Base-by-base conservation (phyloP, 2,797 vertebrate genomes). In the Buceros bicornis region DNA sequence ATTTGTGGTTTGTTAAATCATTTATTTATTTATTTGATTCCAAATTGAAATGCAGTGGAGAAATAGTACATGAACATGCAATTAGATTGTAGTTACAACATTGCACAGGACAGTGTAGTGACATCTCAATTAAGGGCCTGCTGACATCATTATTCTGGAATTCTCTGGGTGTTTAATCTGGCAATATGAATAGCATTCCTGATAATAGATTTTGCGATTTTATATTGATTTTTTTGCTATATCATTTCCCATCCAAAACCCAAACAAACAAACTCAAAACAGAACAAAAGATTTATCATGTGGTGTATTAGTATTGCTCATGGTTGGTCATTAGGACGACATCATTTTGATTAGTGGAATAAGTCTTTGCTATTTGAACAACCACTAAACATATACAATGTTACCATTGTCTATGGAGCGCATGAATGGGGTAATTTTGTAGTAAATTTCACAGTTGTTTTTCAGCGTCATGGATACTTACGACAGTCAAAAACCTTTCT, bases 151-250 rank as follows among this genome's bases (percentile, higher is more conserved):
- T 77, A 45, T 47, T 81, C 12, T 73, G 13, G 14, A 35, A 48
- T 82, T 66, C 82, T 69, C 35, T 82, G 53, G 58, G 28, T 11
- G 5, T 35, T 57, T 61, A 3, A 66, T 53, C 9, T 64, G 20
- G 10, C 7, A 72, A 50, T 31, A 60, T 9, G 26, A 71, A 64
- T 45, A 74, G 24, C 33, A 24, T 20, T 80, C 16, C 51, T 64
- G 4, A 33, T 33, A 33, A 14, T 11, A 47, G 5, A 5, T 31
- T 42, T 11, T 3, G 10, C 5, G 1, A 0, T 8, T n/a, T 40
- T 22, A 2, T 37, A n/a, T 40, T 35, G 6, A 3, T 26, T 61
- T 58, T 78, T 71, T 61, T n/a, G 2, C 5, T 58, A 5, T 19
- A 25, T 26, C 1, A 35, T 77, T 83, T 81, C 5, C 9, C 47